These are phyloP conservation scores for Drosophila varians DNA, from an alignment of 1,140 invertebrate species.

Conservation along the genomic window DNA sequence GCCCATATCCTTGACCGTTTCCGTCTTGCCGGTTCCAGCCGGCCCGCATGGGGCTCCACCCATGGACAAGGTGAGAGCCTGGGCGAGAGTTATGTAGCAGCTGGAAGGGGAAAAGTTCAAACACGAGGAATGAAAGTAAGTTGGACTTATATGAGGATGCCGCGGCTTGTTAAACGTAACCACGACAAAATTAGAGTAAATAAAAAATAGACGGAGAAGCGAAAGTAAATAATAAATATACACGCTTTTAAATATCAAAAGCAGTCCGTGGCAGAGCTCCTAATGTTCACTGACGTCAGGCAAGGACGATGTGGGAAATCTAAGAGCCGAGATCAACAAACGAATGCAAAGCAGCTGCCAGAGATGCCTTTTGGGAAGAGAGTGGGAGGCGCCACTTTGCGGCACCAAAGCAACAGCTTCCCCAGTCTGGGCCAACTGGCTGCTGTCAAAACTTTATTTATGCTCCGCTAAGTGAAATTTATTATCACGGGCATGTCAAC, in stretches of 20 bases:
- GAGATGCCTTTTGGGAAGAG: constrained; percentile 58
- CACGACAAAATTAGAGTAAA: background rate
- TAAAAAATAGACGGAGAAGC: background rate
- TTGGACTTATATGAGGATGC: constrained; percentile 25
- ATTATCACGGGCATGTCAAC: constrained; percentile 75
- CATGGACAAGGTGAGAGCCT: constrained; percentile 98
- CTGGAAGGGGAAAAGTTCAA: constrained; percentile 84
- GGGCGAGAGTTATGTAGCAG: constrained; percentile 98
- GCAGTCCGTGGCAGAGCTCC: constrained; percentile 12
- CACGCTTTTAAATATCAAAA: constrained; percentile 51
- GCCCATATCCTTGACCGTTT: constrained; percentile 99
- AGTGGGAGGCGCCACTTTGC: constrained; percentile 44
- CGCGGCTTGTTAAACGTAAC: constrained; percentile 31
- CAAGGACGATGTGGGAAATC: constrained; percentile 6
- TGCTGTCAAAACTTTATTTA: constrained; percentile 77
- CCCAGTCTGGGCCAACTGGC: constrained; percentile 24
- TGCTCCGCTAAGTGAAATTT: constrained; percentile 78
- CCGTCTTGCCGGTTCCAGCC: constrained; percentile 98
- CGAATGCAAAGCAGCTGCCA: constrained; percentile 32
- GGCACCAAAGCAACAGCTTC: constrained; percentile 7
- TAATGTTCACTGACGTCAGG: constrained; percentile 41
- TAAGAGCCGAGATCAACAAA: constrained; percentile 18
- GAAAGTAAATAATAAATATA: constrained; percentile 1
- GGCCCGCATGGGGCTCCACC: constrained; percentile 97
- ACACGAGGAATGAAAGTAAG: constrained; percentile 15